Percentiles rank a stretch among this genome's conserved stretches.
These are phyloP conservation scores for Paracanthobrama guichenoti DNA, from an alignment of 2,113 vertebrate species.

Conservation along the genomic window DNA sequence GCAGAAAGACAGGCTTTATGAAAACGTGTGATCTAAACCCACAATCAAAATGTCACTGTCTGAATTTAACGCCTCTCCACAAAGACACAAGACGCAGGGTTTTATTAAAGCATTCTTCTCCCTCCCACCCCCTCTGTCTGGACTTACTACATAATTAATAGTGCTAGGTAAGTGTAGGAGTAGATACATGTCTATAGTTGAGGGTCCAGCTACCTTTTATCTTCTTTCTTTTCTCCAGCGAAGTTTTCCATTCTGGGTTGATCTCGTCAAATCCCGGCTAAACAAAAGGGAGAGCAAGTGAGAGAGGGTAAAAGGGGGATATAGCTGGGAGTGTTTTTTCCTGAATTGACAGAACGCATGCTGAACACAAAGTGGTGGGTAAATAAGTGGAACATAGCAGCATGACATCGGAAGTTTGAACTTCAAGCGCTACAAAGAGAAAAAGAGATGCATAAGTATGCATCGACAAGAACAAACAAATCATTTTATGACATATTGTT, in stretches of 20 bases:
- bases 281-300: slow-evolving; percentile 55
- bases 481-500: slow-evolving; percentile 4
- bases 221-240: slow-evolving; percentile 93
- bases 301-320: slow-evolving; percentile 24
- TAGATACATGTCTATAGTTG: slow-evolving; percentile 25
- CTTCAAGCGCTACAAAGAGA: slow-evolving; percentile 26
- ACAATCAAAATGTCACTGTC: slow-evolving; percentile 42
- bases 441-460: slow-evolving; percentile 52
- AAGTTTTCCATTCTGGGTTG: slow-evolving; percentile 91
- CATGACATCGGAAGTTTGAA: neutral
- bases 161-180: slow-evolving; percentile 18
- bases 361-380: neutral
- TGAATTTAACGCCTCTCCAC: slow-evolving; percentile 27
- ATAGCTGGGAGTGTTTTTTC: slow-evolving; percentile 6
- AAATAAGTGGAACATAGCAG: neutral
- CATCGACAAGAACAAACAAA: slow-evolving; percentile 14
- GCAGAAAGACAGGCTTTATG: slow-evolving; percentile 28
- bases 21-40: slow-evolving; percentile 36
- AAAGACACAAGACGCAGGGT: neutral
- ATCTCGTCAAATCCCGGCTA: slow-evolving; percentile 93
- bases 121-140: neutral
- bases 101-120: slow-evolving; percentile 51
- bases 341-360: neutral
- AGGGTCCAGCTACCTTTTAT: slow-evolving; percentile 81
- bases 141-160: slow-evolving; percentile 38